Conservation (phyloP, 92 coral and sea anemone genomes). For the Parazoanthus atlanticus region DNA sequence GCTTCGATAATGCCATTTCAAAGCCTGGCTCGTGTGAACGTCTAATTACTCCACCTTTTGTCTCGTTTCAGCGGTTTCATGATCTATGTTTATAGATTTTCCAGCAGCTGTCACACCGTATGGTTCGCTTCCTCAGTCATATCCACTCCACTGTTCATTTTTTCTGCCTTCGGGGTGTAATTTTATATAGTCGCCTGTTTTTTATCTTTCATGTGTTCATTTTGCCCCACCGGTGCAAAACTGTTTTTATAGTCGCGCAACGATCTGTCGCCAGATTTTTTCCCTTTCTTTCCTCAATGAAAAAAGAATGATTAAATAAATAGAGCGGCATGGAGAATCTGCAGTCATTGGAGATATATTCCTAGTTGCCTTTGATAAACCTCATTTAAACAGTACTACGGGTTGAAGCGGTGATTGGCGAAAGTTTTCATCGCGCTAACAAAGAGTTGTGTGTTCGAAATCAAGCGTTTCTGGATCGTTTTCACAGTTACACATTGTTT, state of each 20-base stretch:
- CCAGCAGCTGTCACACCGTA: slow-evolving; percentile 26
- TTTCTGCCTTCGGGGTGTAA: slow-evolving; percentile 31
- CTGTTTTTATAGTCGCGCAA: slow-evolving; percentile 5
- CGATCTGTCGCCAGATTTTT: slow-evolving; percentile 9
- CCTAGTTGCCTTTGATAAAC: not conserved
- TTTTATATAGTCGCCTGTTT: slow-evolving; percentile 12
- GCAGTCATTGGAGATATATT: not conserved
- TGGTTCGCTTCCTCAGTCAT: not conserved
- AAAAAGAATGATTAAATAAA: slow-evolving; percentile 7
- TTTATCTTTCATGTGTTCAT: slow-evolving; percentile 17
- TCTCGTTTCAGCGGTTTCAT: slow-evolving; percentile 30
- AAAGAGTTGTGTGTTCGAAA: not conserved
- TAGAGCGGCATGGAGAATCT: too few species aligned
- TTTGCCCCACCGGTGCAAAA: not conserved
- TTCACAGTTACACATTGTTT: not conserved
- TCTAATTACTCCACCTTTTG: slow-evolving; percentile 24
- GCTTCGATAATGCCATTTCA: not conserved
- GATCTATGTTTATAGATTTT: slow-evolving; percentile 14
- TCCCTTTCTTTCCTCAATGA: not conserved
- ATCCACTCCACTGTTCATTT: slow-evolving; percentile 30
- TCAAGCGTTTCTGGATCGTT: not conserved
- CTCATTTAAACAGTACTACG: not conserved
- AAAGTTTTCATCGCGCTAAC: not conserved
- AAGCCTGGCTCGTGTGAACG: not conserved
- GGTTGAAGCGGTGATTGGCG: not conserved